Evolutionary conservation across 2,888 invertebrate species (phyloP), one percentile per base, ranked within the genome.

Genomic region (Phaonia tiefii): DNA sequence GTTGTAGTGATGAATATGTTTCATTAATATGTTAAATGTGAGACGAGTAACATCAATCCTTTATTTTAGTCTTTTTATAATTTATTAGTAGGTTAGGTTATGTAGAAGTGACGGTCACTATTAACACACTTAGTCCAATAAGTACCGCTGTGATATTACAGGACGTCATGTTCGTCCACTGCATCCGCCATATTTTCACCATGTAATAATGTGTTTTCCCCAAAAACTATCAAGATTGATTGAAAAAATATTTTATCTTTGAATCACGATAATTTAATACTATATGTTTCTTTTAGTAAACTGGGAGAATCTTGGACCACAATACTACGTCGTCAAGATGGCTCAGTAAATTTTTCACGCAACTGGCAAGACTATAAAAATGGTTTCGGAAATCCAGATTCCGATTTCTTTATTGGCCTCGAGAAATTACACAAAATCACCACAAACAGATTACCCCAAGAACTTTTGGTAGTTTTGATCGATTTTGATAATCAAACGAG

Each of bases 401-500:
- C 10, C 0, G 26, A 49, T 3, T 67, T 67, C 15, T 67, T 46
- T 26, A 54, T 76, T 13, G 75, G 75, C 7, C 22, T 76, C 1
- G 70, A 76, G 26, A 22, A 39, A 8, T 4, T 70, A 5, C 60
- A 70, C 51, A 39, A 37, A n/a, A 17, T 75, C 5, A 75, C 74
- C 31, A 58, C 54, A 5, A 25, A 54, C 1, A 51, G 37, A 0
- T 11, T 17, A 13, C 44, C 54, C 4, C 75, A 76, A 26, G 75
- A 76, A 20, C 31, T 76, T 7, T 44, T 63, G n/a, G 31, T 76
- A 10, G 25, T 70, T 31, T 46, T 76, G 13, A 39, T 58, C n/a
- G 75, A 76, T 37, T 76, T 58, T n/a, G 67, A 69, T 10, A 60
- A 63, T 49, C 10, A 58, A 51, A 75, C 60, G 22, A 60, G 67